Percentiles rank a stretch among this genome's conserved stretches.
Conservation (phyloP, 2,113 vertebrate species). For the Smithornis capensis region DNA sequence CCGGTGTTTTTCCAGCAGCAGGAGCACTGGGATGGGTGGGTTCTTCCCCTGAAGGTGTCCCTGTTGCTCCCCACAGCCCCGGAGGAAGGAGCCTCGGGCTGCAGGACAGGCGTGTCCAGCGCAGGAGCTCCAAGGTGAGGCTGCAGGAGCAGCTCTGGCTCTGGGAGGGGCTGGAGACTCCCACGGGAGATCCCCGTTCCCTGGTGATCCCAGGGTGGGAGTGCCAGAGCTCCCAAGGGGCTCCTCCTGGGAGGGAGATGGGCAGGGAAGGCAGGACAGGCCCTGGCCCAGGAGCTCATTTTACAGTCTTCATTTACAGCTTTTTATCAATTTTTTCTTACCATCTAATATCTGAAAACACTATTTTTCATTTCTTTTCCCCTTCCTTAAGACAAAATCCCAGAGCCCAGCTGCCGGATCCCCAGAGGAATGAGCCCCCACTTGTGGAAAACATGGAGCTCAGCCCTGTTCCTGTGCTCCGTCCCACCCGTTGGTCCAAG, state of each 20-base stretch:
- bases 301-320: not conserved
- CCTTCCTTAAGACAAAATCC: conserved; percentile 53
- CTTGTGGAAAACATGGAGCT: not conserved
- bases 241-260: not conserved
- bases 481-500: not conserved
- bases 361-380: not conserved
- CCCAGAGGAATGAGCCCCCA: not conserved
- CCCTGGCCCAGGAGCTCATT: not conserved
- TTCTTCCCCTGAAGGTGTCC: not conserved
- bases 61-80: not conserved
- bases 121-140: not conserved
- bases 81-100: not conserved
- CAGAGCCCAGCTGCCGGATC: not conserved
- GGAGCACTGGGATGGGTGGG: not conserved
- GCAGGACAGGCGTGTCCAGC: not conserved
- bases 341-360: accelerated
- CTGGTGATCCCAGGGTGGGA: not conserved
- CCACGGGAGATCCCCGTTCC: not conserved
- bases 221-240: not conserved
- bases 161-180: not conserved
- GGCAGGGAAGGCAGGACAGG: not conserved
- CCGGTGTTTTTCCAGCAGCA: not conserved
- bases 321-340: not conserved
- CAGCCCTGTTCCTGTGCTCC: not conserved
- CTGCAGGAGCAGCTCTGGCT: not conserved